Conservation (phyloP, 2,888 invertebrate genomes). For the Liodrosophila aerea region DNA sequence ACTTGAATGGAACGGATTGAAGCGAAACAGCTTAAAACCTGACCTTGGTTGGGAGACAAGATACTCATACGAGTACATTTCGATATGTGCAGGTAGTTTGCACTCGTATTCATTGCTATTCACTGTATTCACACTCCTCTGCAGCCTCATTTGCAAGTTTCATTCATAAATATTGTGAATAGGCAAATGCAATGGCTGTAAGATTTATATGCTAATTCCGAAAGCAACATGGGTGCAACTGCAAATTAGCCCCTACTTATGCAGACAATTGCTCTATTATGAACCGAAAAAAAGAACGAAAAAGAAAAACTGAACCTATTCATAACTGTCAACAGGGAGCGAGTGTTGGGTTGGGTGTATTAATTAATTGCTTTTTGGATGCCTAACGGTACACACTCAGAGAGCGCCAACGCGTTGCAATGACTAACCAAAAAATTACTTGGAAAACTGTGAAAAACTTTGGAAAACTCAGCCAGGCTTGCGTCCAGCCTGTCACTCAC, state of each 20-base stretch:
- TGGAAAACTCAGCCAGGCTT: not conserved
- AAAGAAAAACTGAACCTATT: constrained; percentile 27
- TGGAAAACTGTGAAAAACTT: not conserved
- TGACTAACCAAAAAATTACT: constrained; percentile 13
- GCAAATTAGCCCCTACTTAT: constrained; percentile 53
- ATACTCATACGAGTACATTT: too few relatives aligned
- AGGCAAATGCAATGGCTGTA: constrained; percentile 46
- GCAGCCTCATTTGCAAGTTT: constrained; percentile 37
- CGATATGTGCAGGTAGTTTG: constrained; percentile 4
- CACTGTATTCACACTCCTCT: constrained; percentile 28
- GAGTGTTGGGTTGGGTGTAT: constrained; percentile 27
- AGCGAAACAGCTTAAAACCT: constrained; percentile 2
- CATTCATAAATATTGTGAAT: constrained; percentile 60
- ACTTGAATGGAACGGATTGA: constrained; percentile 5
- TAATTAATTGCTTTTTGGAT: constrained; percentile 64
- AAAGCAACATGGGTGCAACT: constrained; percentile 27
- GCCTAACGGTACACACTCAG: constrained; percentile 22
- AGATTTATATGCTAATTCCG: constrained; percentile 65
- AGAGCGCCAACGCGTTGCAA: constrained; percentile 46
- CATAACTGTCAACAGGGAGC: constrained; percentile 46
- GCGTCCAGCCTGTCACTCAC: constrained; percentile 38
- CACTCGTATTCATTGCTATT: constrained; percentile 13
- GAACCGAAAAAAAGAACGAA: constrained; percentile 17
- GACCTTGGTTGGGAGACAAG: constrained; percentile 57
- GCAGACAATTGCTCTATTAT: constrained; percentile 38